Conservation (phyloP, 1,140 invertebrate species). For the Bombus confusus region DNA sequence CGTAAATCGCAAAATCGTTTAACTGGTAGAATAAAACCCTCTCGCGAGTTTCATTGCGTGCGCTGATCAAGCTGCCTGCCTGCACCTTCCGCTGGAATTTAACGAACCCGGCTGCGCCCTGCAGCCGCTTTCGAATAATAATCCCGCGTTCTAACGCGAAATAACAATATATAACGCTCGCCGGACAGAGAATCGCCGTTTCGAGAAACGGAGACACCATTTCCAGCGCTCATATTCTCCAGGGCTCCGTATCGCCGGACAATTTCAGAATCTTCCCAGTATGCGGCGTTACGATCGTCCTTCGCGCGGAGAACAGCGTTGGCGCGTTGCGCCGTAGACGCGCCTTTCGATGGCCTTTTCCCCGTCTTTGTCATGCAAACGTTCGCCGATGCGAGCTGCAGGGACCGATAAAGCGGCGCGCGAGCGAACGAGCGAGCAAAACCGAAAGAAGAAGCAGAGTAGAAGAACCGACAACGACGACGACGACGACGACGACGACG, state of each 20-base stretch:
- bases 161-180: conserved; percentile 6
- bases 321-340: conserved; percentile 31
- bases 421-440: background rate
- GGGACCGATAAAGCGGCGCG: background rate
- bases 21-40: conserved; percentile 1
- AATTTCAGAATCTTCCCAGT: conserved; percentile 54
- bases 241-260: conserved; percentile 9
- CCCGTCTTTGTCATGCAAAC: conserved; percentile 61
- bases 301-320: conserved; percentile 46
- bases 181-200: conserved; percentile 15
- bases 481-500: background rate
- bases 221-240: conserved; percentile 26
- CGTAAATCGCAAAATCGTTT: conserved; percentile 6
- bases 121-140: background rate
- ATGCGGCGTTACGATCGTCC: conserved; percentile 51
- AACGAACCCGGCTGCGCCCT: conserved; percentile 9
- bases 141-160: background rate
- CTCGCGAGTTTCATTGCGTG: background rate
- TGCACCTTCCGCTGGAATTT: conserved; percentile 18
- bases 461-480: background rate
- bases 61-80: background rate
- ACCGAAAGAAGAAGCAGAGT: conserved; percentile 20
- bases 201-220: conserved; percentile 35
- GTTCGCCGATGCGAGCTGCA: conserved; percentile 4
- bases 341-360: conserved; percentile 58